Percentiles rank a stretch among this genome's conserved stretches.
Evolutionary conservation across 2,113 vertebrate genomes (phyloP).

Genomic region (Forbesichthys agassizii): DNA sequence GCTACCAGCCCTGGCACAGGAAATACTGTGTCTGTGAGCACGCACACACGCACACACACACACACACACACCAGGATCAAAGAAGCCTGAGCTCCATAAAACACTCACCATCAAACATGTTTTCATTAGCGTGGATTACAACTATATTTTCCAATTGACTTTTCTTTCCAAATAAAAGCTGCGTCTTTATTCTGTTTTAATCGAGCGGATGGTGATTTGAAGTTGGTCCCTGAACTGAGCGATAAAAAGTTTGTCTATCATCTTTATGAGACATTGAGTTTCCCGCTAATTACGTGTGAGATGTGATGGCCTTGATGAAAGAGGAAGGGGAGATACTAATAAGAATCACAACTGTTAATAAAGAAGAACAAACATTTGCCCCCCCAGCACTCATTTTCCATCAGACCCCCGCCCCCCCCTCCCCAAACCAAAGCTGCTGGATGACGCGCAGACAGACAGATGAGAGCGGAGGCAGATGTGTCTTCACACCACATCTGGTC

Average conservation of each 20-base stretch:
- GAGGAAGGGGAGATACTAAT: slow-evolving; percentile 44
- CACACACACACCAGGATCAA: slow-evolving; percentile 38
- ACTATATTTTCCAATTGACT: slow-evolving; percentile 75
- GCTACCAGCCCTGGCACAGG: slow-evolving; percentile 3
- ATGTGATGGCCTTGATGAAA: slow-evolving; percentile 75
- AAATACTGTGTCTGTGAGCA: slow-evolving; percentile 11
- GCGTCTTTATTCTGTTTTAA: slow-evolving; percentile 69
- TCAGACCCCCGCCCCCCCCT: too few species aligned
- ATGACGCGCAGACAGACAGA: too few species aligned
- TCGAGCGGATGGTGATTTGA: slow-evolving; percentile 75
- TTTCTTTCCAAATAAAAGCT: slow-evolving; percentile 72
- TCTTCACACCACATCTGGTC: neutral
- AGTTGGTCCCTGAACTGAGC: slow-evolving; percentile 65
- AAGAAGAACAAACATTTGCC: slow-evolving; percentile 21
- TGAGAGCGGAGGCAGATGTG: neutral
- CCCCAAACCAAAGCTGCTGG: too few species aligned
- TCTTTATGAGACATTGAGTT: slow-evolving; percentile 73
- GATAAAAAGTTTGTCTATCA: slow-evolving; percentile 73
- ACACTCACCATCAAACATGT: slow-evolving; percentile 63
- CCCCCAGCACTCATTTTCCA: too few species aligned
- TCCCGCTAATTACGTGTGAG: slow-evolving; percentile 74
- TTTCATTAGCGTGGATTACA: slow-evolving; percentile 64
- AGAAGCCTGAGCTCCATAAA: slow-evolving; percentile 37
- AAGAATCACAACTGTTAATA: slow-evolving; percentile 22
- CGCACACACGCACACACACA: slow-evolving; percentile 10